Base-by-base conservation (phyloP, 2,888 invertebrate species). In the Drosophila bunnanda region DNA sequence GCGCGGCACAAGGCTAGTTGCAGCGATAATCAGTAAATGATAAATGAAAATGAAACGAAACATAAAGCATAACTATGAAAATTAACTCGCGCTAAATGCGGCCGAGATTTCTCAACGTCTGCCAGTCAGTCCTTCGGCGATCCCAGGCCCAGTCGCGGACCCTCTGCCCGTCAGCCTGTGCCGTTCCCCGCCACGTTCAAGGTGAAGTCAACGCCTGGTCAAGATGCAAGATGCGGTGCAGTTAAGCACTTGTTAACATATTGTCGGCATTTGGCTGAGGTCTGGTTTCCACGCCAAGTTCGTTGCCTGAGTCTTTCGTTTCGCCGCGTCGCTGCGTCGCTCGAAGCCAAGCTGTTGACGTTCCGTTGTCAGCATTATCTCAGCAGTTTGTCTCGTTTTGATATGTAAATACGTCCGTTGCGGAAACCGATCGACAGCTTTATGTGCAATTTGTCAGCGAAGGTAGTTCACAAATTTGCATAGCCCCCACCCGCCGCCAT, bases 181-280 rank as follows among this genome's bases (percentile, higher is more conserved):
- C 22, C 52, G 20, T 50, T 53, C 36, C 50, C 50, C 57, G n/a
- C 30, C 30, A 12, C 9, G 32, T 54, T 82, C 82, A 82, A 82
- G 82, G 82, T 82, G 69, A 85, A 85, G 78, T 72, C 80, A 85
- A 80, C 81, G 81, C 84, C 79, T 78, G 80, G 66, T 60, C 60
- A 48, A 46, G 54, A 48, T 53, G 72, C 74, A 20, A 50, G 32
- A 50, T 20, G 50, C 50, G 75, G 64, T 82, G 78, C 80, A 80
- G 86, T 88, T 89, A 89, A 89, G 84, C 82, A 84, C 89, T 89
- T 89, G 89, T 89, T 89, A 89, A 89, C 89, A 89, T 84, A 88
- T 77, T 82, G 88, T 88, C 84, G 88, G 89, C 88, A 88, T 81
- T 87, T 84, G 78, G 69, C 72, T 64, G 53, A 57, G 41, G 54